These are phyloP conservation scores for Nothocercus nigrocapillus DNA, from an alignment of 2,113 vertebrate species.

Conservation along the genomic window DNA sequence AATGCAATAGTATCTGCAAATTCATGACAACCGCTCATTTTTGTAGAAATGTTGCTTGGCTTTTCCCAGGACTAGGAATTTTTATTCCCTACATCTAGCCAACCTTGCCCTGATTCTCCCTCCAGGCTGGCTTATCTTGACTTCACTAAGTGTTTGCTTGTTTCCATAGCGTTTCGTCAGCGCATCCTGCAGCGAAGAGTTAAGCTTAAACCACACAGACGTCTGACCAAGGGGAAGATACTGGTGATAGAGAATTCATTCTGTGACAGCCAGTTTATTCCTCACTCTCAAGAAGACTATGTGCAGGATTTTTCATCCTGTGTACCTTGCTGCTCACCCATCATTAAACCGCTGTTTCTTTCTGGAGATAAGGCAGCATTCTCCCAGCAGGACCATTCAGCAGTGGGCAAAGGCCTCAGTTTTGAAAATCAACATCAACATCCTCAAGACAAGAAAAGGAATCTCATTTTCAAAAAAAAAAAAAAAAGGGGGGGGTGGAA, in stretches of 20 bases:
- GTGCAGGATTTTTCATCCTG: neutral
- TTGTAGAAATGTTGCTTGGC: neutral
- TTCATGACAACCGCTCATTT: neutral
- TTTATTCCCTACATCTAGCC: neutral
- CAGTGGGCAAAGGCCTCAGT: neutral
- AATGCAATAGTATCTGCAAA: neutral
- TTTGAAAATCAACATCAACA: neutral
- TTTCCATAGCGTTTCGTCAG: neutral
- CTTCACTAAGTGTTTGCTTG: neutral
- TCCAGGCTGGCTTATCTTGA: neutral
- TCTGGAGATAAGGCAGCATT: neutral
- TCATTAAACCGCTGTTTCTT: neutral
- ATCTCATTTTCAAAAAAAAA: neutral
- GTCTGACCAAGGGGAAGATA: neutral
- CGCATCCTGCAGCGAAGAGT: neutral
- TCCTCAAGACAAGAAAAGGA: neutral
- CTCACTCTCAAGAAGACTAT: fast-evolving
- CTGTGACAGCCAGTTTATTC: neutral
- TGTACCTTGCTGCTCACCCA: neutral
- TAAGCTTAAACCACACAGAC: neutral
- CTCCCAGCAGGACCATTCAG: neutral
- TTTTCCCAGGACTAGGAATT: neutral
- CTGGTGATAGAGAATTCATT: neutral
- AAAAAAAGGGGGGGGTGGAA: neutral
- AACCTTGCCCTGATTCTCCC: neutral